Percentiles rank a stretch among this genome's conserved stretches.
Evolutionary conservation across 2,888 invertebrate species (phyloP).

Genomic region (Eilema sororculum): DNA sequence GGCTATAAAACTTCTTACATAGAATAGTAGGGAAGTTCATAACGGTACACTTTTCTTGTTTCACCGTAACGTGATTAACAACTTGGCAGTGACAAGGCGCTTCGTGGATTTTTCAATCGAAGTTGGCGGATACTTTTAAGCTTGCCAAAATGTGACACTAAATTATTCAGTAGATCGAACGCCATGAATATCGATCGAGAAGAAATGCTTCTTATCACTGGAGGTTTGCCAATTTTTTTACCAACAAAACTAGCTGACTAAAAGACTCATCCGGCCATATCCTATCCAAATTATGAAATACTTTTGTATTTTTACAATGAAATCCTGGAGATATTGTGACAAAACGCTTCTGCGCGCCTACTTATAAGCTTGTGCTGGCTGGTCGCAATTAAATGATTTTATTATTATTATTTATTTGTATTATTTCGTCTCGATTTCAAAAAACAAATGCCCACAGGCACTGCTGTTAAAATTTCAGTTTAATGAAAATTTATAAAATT

Average conservation of each 20-base stretch:
- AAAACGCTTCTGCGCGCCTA: too few relatives aligned
- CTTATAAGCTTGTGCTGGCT: too few relatives aligned
- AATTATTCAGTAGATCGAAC: constrained; percentile 63
- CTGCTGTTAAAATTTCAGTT: too few relatives aligned
- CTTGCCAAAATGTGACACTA: constrained; percentile 61
- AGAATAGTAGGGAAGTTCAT: background rate
- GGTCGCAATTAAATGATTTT: too few relatives aligned
- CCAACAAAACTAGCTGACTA: background rate
- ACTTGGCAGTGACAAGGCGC: constrained; percentile 56
- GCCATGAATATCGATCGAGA: constrained; percentile 46
- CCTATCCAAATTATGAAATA: background rate
- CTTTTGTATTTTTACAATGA: too few relatives aligned
- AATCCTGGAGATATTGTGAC: too few relatives aligned
- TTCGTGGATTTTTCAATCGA: constrained; percentile 65
- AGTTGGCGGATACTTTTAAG: constrained; percentile 52
- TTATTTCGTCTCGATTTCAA: too few relatives aligned
- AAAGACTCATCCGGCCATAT: background rate
- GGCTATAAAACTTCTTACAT: background rate
- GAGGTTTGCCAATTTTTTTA: constrained; percentile 28
- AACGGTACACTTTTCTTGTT: constrained; percentile 1
- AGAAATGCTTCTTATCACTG: constrained; percentile 7
- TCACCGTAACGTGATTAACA: constrained; percentile 61
- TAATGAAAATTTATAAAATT: too few relatives aligned
- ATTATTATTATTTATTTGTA: too few relatives aligned
- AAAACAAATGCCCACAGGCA: too few relatives aligned